Evolutionary conservation across 2,797 vertebrate genomes (phyloP), one percentile per base, ranked within the genome.

Genomic region (Pteropus rufus): DNA sequence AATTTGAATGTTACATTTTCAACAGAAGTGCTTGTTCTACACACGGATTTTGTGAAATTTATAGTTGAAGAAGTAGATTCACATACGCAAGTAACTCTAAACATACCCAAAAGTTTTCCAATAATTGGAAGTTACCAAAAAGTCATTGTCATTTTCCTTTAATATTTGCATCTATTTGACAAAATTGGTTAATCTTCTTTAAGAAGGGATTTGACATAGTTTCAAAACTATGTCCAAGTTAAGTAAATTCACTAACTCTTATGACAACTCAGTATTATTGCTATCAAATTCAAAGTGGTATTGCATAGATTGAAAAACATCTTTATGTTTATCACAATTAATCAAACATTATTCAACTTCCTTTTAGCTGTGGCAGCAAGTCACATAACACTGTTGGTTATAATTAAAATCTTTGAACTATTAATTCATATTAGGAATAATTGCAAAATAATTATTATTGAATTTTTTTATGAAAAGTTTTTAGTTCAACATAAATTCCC

Each of bases 381-480:
- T 94, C 60, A 54, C 5, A 49, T 85, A 81, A 54, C 31, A 15
- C 11, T 52, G 7, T 75, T 84, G 67, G 34, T 89, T 91, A 79
- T 15, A 93, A n/a, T 82, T 58, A 91, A 88, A 89, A 60, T 88
- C 36, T 87, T 94, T 41, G 65, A 79, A 44, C n/a, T 79, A 77
- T 24, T 69, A 58, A 92, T 79, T 91, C 46, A 62, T 64, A 64
- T 49, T 90, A 88, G 49, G 87, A 92, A 90, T 80, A 85, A 62
- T 31, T 77, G 44, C 5, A 88, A 95, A 88, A 70, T 64, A 72
- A 46, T 87, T 77, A 65, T 75, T 91, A 83, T 60, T 90, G 23
- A 88, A 60, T 88, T 88, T 23, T 67, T 46, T 60, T 65, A 91
- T 70, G n/a, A 87, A 86, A 76, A 82, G 10, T 92, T 90, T 82